phyloP scores from a whole-genome alignment of 2,888 invertebrate species.

The Trimorus sp. region DNA sequence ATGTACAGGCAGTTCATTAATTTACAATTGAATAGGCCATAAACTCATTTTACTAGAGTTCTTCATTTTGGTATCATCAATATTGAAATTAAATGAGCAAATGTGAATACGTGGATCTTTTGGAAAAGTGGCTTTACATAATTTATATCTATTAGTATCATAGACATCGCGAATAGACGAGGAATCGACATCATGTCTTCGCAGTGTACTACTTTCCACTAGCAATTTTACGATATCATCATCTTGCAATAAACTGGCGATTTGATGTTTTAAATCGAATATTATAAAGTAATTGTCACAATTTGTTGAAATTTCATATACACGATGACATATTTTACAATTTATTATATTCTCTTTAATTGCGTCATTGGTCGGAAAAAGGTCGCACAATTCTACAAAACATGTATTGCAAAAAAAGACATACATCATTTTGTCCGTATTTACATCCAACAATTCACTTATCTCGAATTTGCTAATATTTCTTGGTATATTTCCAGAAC shows the following conservation, averaged over 20 bases:
- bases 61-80: constrained; percentile 9
- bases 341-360: background rate
- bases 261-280: constrained; percentile 4
- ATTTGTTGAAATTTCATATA: constrained; percentile 9
- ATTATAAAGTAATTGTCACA: constrained; percentile 17
- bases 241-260: background rate
- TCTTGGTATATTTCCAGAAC: constrained; percentile 1
- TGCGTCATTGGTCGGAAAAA: background rate
- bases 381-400: constrained; percentile 1
- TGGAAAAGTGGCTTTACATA: background rate
- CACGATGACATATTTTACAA: constrained; percentile 1
- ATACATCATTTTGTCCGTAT: background rate
- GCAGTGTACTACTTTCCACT: background rate
- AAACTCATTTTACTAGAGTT: constrained; percentile 9
- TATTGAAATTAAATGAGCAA: constrained; percentile 10
- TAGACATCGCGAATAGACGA: constrained; percentile 6
- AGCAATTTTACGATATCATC: background rate
- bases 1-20: constrained; percentile 35
- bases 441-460: background rate
- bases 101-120: background rate
- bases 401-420: constrained; percentile 7
- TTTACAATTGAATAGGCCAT: constrained; percentile 14
- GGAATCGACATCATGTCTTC: background rate
- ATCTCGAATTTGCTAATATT: constrained; percentile 9
- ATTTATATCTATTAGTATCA: constrained; percentile 1